A percentile compares a stretch with the other conserved stretches of the same genome.
Evolutionary conservation across 1,140 invertebrate genomes (phyloP).

Genomic region (Arion vulgaris): DNA sequence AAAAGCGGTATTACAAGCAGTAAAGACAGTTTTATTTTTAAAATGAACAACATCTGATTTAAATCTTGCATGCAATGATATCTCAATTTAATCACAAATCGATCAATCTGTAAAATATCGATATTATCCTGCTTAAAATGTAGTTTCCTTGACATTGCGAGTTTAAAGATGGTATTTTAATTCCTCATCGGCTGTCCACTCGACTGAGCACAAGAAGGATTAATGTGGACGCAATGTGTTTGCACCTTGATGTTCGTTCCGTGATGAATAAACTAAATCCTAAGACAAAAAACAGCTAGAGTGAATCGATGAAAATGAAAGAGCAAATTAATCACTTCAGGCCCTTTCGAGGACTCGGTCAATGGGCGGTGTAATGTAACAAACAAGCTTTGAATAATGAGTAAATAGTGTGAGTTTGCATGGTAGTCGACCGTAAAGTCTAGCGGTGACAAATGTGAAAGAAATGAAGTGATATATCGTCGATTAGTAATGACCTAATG

Average conservation of each 20-base stretch:
- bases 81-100: neutral
- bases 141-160: neutral
- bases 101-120: neutral
- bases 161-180: slow-evolving; percentile 4
- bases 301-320: slow-evolving; percentile 5
- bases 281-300: neutral
- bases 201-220: neutral
- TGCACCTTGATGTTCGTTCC: neutral
- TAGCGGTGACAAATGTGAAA: no score
- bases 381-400: neutral
- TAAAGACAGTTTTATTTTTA: no score
- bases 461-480: no score
- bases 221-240: neutral
- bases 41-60: no score
- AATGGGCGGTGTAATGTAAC: neutral
- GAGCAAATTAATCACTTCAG: neutral
- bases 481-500: no score
- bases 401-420: neutral
- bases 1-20: no score
- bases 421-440: neutral
- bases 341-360: neutral
- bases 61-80: no score
- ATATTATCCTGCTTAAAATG: neutral
- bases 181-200: neutral
- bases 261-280: neutral